Conservation (phyloP, 2,113 vertebrate genomes). For the Collichthys lucidus region DNA sequence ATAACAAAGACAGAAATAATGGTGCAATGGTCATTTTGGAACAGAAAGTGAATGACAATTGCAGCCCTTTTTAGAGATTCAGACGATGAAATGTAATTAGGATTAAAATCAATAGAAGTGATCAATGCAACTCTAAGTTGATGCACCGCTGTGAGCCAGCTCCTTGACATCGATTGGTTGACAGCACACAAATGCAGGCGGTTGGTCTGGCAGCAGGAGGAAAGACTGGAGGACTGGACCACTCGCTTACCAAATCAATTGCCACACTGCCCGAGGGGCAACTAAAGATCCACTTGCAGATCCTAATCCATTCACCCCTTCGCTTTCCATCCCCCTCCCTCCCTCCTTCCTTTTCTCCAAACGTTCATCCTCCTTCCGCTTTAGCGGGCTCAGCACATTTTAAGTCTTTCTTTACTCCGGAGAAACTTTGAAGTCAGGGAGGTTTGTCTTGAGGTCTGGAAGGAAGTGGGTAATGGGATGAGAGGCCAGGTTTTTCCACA, state of each 20-base stretch:
- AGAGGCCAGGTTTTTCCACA: slow-evolving; percentile 44
- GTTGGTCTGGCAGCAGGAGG: slow-evolving; percentile 61
- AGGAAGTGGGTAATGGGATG: slow-evolving; percentile 54
- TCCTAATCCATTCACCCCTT: slow-evolving; percentile 52
- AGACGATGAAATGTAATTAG: slow-evolving; percentile 62
- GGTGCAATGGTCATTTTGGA: neutral
- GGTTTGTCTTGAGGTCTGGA: slow-evolving; percentile 54
- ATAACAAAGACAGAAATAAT: neutral
- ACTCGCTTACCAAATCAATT: slow-evolving; percentile 73
- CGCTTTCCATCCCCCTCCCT: slow-evolving; percentile 16
- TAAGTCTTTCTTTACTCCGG: slow-evolving; percentile 17
- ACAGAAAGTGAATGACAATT: slow-evolving; percentile 12
- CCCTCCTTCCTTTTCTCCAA: neutral
- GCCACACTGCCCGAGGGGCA: slow-evolving; percentile 48
- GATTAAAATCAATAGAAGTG: slow-evolving; percentile 65
- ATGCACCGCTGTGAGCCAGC: slow-evolving; percentile 49
- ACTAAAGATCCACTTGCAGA: slow-evolving; percentile 55
- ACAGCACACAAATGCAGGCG: slow-evolving; percentile 48
- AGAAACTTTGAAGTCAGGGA: slow-evolving; percentile 48
- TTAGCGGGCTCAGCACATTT: slow-evolving; percentile 47
- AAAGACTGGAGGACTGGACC: neutral
- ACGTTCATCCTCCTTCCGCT: slow-evolving; percentile 15
- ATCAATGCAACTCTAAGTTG: slow-evolving; percentile 61
- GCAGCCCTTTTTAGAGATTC: slow-evolving; percentile 31
- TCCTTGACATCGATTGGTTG: slow-evolving; percentile 66